These are phyloP conservation scores for Uropsilus gracilis DNA, from an alignment of 2,113 vertebrate genomes.

Conservation along the genomic window DNA sequence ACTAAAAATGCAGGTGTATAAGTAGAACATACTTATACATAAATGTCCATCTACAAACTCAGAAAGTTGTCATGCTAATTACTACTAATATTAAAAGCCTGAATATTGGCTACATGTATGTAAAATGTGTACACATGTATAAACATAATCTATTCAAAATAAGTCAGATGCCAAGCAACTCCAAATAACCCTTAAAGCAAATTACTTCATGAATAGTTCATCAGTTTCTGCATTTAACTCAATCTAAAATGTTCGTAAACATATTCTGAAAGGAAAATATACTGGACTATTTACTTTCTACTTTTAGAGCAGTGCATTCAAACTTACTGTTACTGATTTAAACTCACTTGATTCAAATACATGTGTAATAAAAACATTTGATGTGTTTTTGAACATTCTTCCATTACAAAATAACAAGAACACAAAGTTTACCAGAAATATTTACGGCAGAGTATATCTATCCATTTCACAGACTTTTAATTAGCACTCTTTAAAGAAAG, in stretches of 20 bases:
- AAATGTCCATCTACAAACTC: slow-evolving; percentile 12
- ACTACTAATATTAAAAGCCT: neutral
- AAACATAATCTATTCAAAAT: neutral
- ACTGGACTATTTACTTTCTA: neutral
- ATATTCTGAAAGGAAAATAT: slow-evolving; percentile 49
- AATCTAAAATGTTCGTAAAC: slow-evolving; percentile 33
- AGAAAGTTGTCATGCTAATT: neutral
- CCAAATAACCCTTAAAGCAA: slow-evolving; percentile 19
- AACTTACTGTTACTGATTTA: slow-evolving; percentile 19
- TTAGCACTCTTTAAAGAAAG: slow-evolving; percentile 30
- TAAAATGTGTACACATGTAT: neutral
- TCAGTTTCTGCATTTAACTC: slow-evolving; percentile 15
- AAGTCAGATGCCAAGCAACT: slow-evolving; percentile 29
- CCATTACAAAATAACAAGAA: neutral
- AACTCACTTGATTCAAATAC: neutral
- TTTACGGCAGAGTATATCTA: neutral
- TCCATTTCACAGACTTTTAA: neutral
- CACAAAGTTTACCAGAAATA: neutral
- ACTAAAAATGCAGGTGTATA: neutral
- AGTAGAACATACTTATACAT: neutral
- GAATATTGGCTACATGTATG: neutral
- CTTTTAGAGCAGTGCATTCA: neutral
- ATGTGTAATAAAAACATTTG: neutral
- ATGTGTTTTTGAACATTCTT: neutral
- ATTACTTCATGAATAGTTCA: slow-evolving; percentile 13